Evolutionary conservation across 2,113 vertebrate species (phyloP).

Genomic region (Tachysurus vachellii): DNA sequence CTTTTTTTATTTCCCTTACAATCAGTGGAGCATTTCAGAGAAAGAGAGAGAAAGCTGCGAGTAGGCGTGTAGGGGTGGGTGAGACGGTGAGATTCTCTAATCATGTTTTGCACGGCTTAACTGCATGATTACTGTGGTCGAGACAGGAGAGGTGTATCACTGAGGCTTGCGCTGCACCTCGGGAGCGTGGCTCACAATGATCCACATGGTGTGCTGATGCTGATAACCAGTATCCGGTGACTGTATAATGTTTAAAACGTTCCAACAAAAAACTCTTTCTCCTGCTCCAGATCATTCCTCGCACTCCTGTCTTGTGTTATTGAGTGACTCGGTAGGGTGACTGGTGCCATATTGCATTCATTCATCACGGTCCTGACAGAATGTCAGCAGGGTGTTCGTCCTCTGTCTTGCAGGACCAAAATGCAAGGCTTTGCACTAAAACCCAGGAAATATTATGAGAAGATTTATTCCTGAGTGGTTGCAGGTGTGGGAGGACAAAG

Average conservation of each 20-base stretch:
- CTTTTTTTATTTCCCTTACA: not conserved
- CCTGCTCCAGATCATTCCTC: not conserved
- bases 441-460: conserved; percentile 17
- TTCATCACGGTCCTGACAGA: conserved; percentile 65
- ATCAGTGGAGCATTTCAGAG: not conserved
- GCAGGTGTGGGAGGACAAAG: conserved; percentile 22
- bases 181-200: not conserved
- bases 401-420: conserved; percentile 17
- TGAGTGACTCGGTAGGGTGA: conserved; percentile 55
- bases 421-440: not conserved
- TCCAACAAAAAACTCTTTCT: conserved; percentile 27
- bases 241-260: conserved; percentile 47
- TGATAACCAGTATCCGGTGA: conserved; percentile 15
- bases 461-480: conserved; percentile 13
- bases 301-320: conserved; percentile 13
- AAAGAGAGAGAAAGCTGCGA: not conserved
- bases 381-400: conserved; percentile 66
- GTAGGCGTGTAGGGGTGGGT: not conserved
- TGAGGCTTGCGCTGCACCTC: not conserved
- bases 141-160: not conserved
- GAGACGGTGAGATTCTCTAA: not conserved
- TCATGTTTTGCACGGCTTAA: conserved; percentile 5
- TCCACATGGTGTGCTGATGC: not conserved
- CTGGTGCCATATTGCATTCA: conserved; percentile 64
- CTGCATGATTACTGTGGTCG: conserved; percentile 31